Percentiles rank a stretch among this genome's conserved stretches.
Conservation (phyloP, 2,113 vertebrate genomes). For the Mellivora capensis region DNA sequence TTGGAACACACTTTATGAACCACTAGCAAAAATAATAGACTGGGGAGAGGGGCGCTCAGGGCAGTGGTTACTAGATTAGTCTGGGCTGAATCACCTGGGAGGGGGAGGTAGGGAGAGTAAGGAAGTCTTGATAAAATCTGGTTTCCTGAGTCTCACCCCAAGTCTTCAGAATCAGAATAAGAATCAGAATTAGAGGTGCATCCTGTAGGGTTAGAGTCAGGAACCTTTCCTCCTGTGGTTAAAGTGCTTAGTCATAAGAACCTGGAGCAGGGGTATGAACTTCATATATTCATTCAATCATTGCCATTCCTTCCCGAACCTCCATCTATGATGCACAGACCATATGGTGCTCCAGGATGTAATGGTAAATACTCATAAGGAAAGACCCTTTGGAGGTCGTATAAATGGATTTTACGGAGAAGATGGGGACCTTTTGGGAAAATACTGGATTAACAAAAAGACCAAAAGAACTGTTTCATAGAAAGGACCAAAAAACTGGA, state of each 20-base stretch:
- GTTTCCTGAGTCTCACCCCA: neutral
- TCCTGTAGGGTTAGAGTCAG: neutral
- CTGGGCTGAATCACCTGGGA: neutral
- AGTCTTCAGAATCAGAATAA: neutral
- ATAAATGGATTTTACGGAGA: neutral
- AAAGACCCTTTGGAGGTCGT: neutral
- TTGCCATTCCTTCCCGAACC: neutral
- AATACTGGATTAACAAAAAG: neutral
- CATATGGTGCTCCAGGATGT: neutral
- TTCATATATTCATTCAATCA: neutral
- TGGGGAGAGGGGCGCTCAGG: neutral
- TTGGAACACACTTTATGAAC: neutral
- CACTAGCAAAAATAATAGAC: neutral
- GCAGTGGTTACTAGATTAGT: neutral
- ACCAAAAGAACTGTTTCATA: neutral
- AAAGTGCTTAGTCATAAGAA: neutral
- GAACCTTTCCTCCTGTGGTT: neutral
- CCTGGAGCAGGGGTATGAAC: no score
- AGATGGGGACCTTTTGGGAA: neutral
- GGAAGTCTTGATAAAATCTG: neutral
- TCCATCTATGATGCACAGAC: neutral
- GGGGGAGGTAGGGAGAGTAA: neutral
- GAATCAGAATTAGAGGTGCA: neutral
- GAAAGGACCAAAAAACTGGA: neutral
- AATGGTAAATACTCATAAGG: neutral